These are phyloP conservation scores for Balanococcus diminutus DNA, from an alignment of 2,888 invertebrate species.

Conservation along the genomic window DNA sequence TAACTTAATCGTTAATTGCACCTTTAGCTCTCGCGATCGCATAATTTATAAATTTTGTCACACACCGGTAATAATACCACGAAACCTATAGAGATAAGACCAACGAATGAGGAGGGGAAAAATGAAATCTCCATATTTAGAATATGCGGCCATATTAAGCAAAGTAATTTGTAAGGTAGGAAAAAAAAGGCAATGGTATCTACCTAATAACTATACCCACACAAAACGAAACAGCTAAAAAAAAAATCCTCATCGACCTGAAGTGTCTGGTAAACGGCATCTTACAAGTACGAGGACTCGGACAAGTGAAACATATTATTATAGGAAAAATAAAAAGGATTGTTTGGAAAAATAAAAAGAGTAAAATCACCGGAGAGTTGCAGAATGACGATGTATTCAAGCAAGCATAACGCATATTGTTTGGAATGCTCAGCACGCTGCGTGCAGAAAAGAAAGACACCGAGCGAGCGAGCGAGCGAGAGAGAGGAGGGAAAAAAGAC, in stretches of 20 bases:
- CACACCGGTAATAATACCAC: background rate
- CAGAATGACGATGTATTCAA: conserved; percentile 21
- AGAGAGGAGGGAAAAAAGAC: background rate
- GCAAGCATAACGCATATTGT: conserved; percentile 23
- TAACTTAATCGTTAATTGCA: conserved; percentile 45
- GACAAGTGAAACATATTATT: background rate
- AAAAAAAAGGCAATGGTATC: no score
- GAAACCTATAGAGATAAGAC: background rate
- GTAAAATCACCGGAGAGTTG: conserved; percentile 22
- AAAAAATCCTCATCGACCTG: background rate
- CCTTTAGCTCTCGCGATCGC: background rate
- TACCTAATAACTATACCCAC: no score
- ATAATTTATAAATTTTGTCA: conserved; percentile 33
- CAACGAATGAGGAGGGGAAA: background rate
- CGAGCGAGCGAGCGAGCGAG: background rate
- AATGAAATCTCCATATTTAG: background rate
- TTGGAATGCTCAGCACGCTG: conserved; percentile 9
- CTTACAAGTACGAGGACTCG: background rate
- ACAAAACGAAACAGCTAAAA: background rate
- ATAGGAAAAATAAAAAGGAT: conserved; percentile 28
- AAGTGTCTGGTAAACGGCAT: background rate
- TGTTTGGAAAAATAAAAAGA: conserved; percentile 26
- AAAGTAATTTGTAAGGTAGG: background rate
- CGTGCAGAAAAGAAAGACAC: background rate
- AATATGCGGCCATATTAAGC: background rate